These are phyloP conservation scores for Oeneis ivallda DNA, from an alignment of 2,888 invertebrate species.

Conservation along the genomic window DNA sequence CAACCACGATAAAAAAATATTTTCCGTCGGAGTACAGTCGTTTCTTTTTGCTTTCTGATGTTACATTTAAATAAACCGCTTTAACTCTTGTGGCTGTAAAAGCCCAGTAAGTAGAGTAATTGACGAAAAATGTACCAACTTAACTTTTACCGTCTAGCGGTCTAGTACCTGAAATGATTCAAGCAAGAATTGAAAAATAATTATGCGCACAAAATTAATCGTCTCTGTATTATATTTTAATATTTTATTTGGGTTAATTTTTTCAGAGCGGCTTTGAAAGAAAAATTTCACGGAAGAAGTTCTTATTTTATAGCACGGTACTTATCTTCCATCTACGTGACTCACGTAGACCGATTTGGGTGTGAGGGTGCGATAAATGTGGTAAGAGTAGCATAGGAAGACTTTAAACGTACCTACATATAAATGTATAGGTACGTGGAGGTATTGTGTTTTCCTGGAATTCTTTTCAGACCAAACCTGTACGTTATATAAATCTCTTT, in stretches of 20 bases:
- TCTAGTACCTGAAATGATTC: background rate
- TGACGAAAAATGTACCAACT: slow-evolving; percentile 4
- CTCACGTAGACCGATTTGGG: slow-evolving; percentile 16
- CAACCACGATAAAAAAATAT: slow-evolving; percentile 17
- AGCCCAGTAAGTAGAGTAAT: slow-evolving; percentile 16
- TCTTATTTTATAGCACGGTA: slow-evolving; percentile 14
- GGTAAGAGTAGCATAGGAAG: slow-evolving; percentile 13
- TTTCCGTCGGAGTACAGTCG: slow-evolving; percentile 9
- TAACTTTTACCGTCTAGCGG: slow-evolving; percentile 10
- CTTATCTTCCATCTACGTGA: slow-evolving; percentile 20
- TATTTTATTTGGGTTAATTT: background rate
- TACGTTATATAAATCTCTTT: background rate
- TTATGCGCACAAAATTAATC: background rate
- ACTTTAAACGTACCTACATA: background rate
- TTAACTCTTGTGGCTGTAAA: slow-evolving; percentile 9
- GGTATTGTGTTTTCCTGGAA: slow-evolving; percentile 5
- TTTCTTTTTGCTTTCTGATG: slow-evolving; percentile 23
- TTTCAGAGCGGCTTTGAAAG: slow-evolving; percentile 5
- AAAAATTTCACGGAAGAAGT: background rate
- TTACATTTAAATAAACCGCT: slow-evolving; percentile 22
- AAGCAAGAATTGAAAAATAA: background rate
- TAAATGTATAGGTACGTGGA: background rate
- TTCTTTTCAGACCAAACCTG: slow-evolving; percentile 5
- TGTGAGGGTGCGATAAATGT: slow-evolving; percentile 18
- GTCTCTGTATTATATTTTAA: background rate